phyloP scores from a whole-genome alignment of 2,797 vertebrate species.

The Pseudopleuronectes americanus region DNA sequence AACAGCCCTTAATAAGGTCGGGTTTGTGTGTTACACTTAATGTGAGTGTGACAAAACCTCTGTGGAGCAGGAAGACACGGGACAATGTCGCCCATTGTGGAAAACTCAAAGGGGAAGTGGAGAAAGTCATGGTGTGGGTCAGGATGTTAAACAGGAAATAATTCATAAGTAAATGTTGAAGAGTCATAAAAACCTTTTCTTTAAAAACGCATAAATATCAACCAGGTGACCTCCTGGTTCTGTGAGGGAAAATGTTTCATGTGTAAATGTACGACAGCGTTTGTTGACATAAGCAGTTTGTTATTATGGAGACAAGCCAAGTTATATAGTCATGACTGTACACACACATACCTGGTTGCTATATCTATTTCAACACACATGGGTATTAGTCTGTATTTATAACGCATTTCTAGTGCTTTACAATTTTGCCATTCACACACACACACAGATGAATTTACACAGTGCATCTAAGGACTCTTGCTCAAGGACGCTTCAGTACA shows the following conservation, averaged over 20 bases:
- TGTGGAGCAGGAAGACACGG: background rate
- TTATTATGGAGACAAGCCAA: constrained; percentile 7
- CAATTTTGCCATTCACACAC: too few species aligned
- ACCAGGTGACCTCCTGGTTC: background rate
- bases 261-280: background rate
- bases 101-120: constrained; percentile 3
- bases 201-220: constrained; percentile 3
- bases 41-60: constrained; percentile 12
- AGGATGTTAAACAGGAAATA: constrained; percentile 12
- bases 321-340: too few species aligned
- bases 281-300: background rate
- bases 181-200: background rate
- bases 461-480: too few species aligned
- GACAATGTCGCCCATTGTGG: background rate
- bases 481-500: too few species aligned
- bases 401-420: too few species aligned
- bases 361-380: too few species aligned
- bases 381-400: too few species aligned
- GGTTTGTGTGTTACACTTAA: background rate
- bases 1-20: constrained; percentile 1
- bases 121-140: constrained; percentile 1
- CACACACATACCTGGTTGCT: too few species aligned
- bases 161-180: background rate
- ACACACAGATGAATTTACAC: too few species aligned
- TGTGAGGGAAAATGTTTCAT: background rate